These are phyloP conservation scores for Nesospiza acunhae DNA, from an alignment of 2,113 vertebrate genomes.

Conservation along the genomic window DNA sequence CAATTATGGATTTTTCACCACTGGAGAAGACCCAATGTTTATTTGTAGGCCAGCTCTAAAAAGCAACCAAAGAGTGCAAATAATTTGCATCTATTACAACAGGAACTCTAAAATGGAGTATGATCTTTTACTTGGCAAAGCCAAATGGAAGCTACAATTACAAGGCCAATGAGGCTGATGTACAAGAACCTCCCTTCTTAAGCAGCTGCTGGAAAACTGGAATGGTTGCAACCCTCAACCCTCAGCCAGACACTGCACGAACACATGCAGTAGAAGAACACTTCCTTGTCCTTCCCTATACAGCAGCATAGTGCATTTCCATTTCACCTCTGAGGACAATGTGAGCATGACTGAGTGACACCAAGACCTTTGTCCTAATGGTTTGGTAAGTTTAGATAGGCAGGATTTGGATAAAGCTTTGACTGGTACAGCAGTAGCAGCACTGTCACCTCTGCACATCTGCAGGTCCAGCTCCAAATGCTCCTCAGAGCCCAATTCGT, in stretches of 20 bases:
- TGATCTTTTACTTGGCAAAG: background rate
- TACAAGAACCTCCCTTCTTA: background rate
- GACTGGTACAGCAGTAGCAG: background rate
- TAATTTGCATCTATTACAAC: background rate
- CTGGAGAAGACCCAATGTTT: background rate
- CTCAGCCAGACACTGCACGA: background rate
- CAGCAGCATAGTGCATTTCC: background rate
- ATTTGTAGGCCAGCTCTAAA: slow-evolving; percentile 6
- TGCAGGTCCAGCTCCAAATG: slow-evolving; percentile 20
- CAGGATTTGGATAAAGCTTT: background rate
- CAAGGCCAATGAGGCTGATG: background rate
- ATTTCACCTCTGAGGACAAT: background rate
- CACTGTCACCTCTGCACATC: background rate
- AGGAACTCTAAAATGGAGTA: background rate
- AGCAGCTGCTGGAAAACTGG: background rate
- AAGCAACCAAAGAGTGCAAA: background rate
- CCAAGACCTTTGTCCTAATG: slow-evolving; percentile 26
- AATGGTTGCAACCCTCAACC: background rate
- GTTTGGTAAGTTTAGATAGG: slow-evolving; percentile 24
- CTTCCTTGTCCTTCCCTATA: background rate
- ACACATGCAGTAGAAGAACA: background rate
- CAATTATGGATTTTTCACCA: background rate
- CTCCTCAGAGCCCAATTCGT: slow-evolving; percentile 21
- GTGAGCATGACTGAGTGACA: slow-evolving; percentile 28
- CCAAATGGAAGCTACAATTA: background rate